Conservation (phyloP, 2,888 invertebrate genomes). For the Trissoscelio sp. region DNA sequence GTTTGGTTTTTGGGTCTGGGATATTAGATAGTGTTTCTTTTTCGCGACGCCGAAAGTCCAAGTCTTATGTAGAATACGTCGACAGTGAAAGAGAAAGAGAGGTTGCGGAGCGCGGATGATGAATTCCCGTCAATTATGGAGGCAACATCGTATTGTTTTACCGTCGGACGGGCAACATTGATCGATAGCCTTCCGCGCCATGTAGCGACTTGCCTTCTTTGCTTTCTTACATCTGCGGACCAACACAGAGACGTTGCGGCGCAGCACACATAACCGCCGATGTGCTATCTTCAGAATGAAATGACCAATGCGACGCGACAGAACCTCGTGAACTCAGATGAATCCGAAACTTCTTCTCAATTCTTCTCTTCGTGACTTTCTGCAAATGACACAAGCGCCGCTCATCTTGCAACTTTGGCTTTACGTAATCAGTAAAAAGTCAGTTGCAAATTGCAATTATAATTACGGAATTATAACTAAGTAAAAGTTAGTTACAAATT, state of each 20-base stretch:
- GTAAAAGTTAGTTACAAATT: too few relatives aligned
- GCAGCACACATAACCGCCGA: slow-evolving; percentile 69
- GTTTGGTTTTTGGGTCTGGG: slow-evolving; percentile 8
- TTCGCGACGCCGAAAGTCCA: slow-evolving; percentile 57
- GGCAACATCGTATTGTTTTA: slow-evolving; percentile 83
- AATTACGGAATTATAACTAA: too few relatives aligned
- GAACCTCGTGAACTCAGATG: slow-evolving; percentile 69
- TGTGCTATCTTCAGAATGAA: slow-evolving; percentile 70
- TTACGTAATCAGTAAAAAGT: too few relatives aligned
- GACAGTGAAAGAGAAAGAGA: slow-evolving; percentile 53
- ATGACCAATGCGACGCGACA: slow-evolving; percentile 72
- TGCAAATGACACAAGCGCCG: slow-evolving; percentile 69
- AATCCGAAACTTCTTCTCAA: slow-evolving; percentile 70
- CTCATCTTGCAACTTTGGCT: slow-evolving; percentile 55
- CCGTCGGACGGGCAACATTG: slow-evolving; percentile 82
- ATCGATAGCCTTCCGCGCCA: slow-evolving; percentile 80
- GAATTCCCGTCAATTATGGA: slow-evolving; percentile 83
- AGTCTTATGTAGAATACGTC: slow-evolving; percentile 51
- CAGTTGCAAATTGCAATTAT: too few relatives aligned
- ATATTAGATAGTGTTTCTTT: slow-evolving; percentile 51
- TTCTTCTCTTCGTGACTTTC: slow-evolving; percentile 71
- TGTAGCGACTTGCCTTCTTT: slow-evolving; percentile 78
- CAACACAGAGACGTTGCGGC: slow-evolving; percentile 60
- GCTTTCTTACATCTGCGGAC: slow-evolving; percentile 74
- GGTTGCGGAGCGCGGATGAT: slow-evolving; percentile 81